Evolutionary conservation across 2,113 vertebrate genomes (phyloP), one percentile per base, ranked within the genome.

Genomic region (Hemiprocne comata): DNA sequence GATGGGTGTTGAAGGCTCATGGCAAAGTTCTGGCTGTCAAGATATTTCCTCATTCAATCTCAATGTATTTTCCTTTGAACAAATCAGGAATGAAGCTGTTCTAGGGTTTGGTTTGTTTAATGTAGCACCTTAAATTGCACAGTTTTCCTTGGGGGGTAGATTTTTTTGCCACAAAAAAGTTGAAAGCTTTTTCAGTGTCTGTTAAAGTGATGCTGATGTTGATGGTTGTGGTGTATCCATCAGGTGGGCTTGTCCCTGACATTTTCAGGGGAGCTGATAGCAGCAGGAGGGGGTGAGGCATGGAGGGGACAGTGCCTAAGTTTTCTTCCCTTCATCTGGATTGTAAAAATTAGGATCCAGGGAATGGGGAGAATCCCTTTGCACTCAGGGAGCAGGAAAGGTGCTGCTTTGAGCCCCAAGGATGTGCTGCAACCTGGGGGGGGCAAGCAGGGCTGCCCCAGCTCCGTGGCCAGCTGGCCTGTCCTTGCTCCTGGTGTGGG

Each of bases 1-100:
- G 55, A 42, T 77, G 73, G 90, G 24, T 93, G 60, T 69, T 86
- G 73, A 71, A 86, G 61, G 42, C 38, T 88, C 34, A 23, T 28
- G n/a, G 33, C 67, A 55, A 80, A 85, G 50, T 87, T 80, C 50
- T 92, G 15, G 18, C n/a, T 53, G 38, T 64, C 20, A 65, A 81
- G 60, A 7, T 89, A 26, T 1, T 81, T 70, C 58, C 70, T 69
- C 26, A 14, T 85, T 76, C 31, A 21, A 13, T 38, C 65, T 71
- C 67, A 58, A 11, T 2, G 4, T 5, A 0, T 76, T 80, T 88
- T 86, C 25, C 72, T 60, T 67, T 74, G 33, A 77, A 57, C 21
- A 55, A 67, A 61, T 57, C 6, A 4, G 53, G 34, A 72, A 20
- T 71, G 23, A 33, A 34, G 20, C 13, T 44, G 5, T 40, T 84